Evolutionary conservation across 2,888 invertebrate species (phyloP).

Genomic region (Perithous albicinctus): DNA sequence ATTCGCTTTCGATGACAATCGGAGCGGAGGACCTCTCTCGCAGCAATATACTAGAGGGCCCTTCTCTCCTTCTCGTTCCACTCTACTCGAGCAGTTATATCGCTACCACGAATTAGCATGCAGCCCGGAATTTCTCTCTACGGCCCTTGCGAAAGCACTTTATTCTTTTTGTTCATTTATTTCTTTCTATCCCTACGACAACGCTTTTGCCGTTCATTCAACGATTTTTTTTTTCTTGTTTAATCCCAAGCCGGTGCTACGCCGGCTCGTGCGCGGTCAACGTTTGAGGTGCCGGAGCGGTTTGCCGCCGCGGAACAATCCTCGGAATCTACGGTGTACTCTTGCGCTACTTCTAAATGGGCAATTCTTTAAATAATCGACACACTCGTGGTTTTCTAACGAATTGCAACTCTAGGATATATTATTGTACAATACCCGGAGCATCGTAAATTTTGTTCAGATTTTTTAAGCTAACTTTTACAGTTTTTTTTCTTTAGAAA

Average conservation of each 20-base stretch:
- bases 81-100: constrained; percentile 7
- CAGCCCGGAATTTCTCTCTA: constrained; percentile 54
- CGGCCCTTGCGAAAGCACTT: constrained; percentile 51
- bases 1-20: constrained; percentile 64
- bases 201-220: constrained; percentile 66
- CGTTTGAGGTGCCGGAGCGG: constrained; percentile 73
- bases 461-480: too few relatives aligned
- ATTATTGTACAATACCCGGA: neutral
- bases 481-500: too few relatives aligned
- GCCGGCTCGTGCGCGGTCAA: constrained; percentile 75
- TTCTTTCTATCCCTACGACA: constrained; percentile 37
- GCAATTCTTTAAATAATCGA: neutral
- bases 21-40: constrained; percentile 37
- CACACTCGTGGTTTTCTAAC: too few relatives aligned
- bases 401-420: too few relatives aligned
- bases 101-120: constrained; percentile 64
- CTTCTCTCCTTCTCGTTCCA: constrained; percentile 1
- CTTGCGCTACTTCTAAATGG: constrained; percentile 37
- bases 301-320: constrained; percentile 52
- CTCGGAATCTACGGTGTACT: constrained; percentile 58
- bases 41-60: constrained; percentile 4
- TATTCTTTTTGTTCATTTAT: constrained; percentile 31
- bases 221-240: constrained; percentile 66
- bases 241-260: constrained; percentile 77
- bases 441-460: too few relatives aligned